Conservation (phyloP, 2,113 vertebrate species). For the Tringa solitaria region DNA sequence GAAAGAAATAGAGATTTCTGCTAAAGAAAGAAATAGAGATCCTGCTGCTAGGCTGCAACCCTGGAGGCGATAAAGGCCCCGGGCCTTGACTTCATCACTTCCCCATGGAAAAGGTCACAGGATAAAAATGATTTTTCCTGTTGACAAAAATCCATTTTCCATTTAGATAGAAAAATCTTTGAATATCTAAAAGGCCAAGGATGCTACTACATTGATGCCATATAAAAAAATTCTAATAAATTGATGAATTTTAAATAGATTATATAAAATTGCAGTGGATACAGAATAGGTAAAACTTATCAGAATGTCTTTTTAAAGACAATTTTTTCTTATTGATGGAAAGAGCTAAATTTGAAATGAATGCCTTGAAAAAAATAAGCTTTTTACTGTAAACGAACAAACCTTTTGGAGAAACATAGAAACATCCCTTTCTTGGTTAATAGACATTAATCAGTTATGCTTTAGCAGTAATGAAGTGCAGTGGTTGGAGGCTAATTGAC, state of each 20-base stretch:
- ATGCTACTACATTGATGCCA: background rate
- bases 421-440: background rate
- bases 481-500: background rate
- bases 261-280: background rate
- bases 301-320: background rate
- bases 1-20: background rate
- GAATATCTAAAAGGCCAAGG: background rate
- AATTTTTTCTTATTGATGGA: background rate
- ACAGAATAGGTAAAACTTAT: background rate
- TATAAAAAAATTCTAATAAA: background rate
- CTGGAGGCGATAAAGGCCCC: rapidly evolving
- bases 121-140: background rate
- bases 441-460: background rate
- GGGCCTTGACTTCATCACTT: background rate
- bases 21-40: background rate
- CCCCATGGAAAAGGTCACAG: too few relatives aligned
- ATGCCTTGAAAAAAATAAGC: background rate
- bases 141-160: background rate
- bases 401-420: background rate
- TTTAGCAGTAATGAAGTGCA: rapidly evolving
- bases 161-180: background rate
- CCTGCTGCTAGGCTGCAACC: background rate
- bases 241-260: background rate
- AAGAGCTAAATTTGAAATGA: background rate
- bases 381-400: background rate